Evolutionary conservation across 2,888 invertebrate species (phyloP), one percentile per base, ranked within the genome.

Genomic region (Cancer borealis): DNA sequence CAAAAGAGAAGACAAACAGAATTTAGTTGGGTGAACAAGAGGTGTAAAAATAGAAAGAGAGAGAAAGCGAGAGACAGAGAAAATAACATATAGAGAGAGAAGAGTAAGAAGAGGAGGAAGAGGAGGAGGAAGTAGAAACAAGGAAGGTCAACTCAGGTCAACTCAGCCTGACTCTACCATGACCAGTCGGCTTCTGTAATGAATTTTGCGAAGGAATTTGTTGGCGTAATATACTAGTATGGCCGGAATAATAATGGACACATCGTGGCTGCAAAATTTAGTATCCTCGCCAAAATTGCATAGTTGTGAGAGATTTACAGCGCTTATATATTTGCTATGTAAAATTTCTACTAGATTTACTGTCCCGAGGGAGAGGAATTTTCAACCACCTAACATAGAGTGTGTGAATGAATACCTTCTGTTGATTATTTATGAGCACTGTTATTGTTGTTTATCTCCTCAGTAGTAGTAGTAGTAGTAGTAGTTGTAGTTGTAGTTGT

Each of bases 311-410:
- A 79, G 79, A 79, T 79, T 79, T 79, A 79, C 79, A 26, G 6
- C 79, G 79, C 79, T 79, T 79, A 79, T 79, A 79, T 79, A 79
- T 79, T 79, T 79, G 79, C 79, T 79, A 79, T 79, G 79, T 79
- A 79, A 79, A 79, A 79, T 79, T 79, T 79, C 30, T 26, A n/a
- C 79, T 79, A 26, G 79, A 79, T 79, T 79, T 79, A 79, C 30
- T 12, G 79, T 30, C 30, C 79, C 12, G 12, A 3, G 30, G 79
- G 79, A 30, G 30, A 79, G 30, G 30, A 79, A 6, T 30, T 79
- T 79, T 79, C 26, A 79, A 30, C 79, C 79, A 8, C 79, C 30
- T 79, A 30, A 30, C 79, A 79, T 12, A 54, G 12, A 3, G 3
- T 12, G 79, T 30, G 79, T 79, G 21, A 79, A 79, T 26, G 1